Conservation (phyloP, 1,140 invertebrate species). For the Leptonema lineaticorne region DNA sequence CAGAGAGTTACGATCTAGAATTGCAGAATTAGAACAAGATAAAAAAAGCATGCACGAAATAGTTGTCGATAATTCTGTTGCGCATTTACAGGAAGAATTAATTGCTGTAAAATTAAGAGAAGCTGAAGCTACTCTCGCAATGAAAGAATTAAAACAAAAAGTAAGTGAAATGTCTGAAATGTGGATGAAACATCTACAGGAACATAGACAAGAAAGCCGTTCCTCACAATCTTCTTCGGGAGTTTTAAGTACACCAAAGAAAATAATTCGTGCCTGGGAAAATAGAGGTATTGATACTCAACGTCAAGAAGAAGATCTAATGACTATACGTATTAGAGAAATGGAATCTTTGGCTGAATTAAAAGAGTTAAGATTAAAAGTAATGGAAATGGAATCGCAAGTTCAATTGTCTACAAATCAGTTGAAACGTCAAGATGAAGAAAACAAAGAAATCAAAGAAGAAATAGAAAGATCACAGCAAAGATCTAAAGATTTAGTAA, state of each 20-base stretch:
- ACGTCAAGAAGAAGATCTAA: conserved; percentile 83
- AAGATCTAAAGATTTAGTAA: conserved; percentile 70
- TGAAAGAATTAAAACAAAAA: conserved; percentile 87
- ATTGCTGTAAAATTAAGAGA: conserved; percentile 92
- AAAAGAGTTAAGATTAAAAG: conserved; percentile 85
- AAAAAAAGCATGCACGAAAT: conserved; percentile 82
- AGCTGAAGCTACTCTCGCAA: conserved; percentile 84
- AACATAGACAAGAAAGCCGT: conserved; percentile 47
- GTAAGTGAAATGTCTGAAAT: conserved; percentile 77
- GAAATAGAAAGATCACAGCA: conserved; percentile 67
- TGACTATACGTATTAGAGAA: conserved; percentile 82
- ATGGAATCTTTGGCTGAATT: conserved; percentile 87
- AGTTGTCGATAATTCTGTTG: conserved; percentile 82
- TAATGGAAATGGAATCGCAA: conserved; percentile 94
- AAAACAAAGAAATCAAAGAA: conserved; percentile 76
- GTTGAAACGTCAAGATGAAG: conserved; percentile 84
- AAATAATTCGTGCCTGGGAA: conserved; percentile 51
- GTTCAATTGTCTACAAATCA: conserved; percentile 91
- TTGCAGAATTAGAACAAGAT: conserved; percentile 84
- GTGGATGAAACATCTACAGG: conserved; percentile 53
- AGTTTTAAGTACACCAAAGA: conserved; percentile 62
- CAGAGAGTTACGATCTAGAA: conserved; percentile 71
- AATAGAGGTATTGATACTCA: conserved; percentile 61
- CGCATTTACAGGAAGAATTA: conserved; percentile 91
- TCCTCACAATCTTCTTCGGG: conserved; percentile 43